phyloP scores from a whole-genome alignment of 1,140 invertebrate species.

The Adoxophyes honmai region DNA sequence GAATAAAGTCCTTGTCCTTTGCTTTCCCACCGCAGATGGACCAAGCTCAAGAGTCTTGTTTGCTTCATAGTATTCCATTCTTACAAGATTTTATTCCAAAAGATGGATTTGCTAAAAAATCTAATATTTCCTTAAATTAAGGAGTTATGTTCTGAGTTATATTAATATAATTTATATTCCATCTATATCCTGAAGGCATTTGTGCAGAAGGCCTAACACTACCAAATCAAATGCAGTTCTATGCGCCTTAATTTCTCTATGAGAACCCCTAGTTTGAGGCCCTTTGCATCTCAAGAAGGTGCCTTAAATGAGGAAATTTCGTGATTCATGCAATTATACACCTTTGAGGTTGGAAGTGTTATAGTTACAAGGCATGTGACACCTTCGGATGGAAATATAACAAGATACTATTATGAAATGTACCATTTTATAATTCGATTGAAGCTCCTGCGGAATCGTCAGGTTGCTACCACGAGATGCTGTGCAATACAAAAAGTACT shows the following conservation, averaged over 20 bases:
- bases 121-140: slow-evolving; percentile 2
- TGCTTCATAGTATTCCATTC: no score
- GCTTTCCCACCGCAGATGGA: no score
- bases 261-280: not conserved
- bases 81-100: no score
- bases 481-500: slow-evolving; percentile 57
- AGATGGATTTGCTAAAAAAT: not conserved
- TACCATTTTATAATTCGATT: not conserved
- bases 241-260: not conserved
- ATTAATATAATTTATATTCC: slow-evolving; percentile 10
- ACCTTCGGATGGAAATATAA: no score
- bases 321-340: no score
- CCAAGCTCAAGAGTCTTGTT: no score
- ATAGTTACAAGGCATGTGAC: no score
- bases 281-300: not conserved
- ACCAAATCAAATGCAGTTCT: slow-evolving; percentile 8
- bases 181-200: slow-evolving; percentile 6
- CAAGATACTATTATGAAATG: no score
- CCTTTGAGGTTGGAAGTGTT: no score
- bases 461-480: slow-evolving; percentile 16
- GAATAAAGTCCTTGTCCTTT: no score
- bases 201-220: slow-evolving; percentile 6
- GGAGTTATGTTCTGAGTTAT: not conserved
- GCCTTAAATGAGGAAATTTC: not conserved
- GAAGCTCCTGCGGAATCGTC: not conserved